These are phyloP conservation scores for Isotomurus palustris DNA, from an alignment of 2,888 invertebrate species.

Conservation along the genomic window DNA sequence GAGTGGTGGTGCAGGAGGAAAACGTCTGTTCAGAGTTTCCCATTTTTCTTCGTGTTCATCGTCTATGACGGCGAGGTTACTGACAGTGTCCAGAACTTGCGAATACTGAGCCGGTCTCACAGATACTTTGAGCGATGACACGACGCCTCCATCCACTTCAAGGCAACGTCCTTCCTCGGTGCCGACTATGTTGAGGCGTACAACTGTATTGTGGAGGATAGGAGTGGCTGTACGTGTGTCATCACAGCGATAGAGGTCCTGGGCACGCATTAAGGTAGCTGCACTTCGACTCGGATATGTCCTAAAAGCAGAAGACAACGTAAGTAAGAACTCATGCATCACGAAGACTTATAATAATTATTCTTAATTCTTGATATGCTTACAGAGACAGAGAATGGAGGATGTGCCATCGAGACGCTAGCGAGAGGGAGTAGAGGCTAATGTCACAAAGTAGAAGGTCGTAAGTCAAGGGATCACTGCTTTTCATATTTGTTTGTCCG, in stretches of 20 bases:
- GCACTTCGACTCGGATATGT: constrained; percentile 48
- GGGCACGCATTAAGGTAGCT: constrained; percentile 56
- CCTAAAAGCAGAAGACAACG: constrained; percentile 16
- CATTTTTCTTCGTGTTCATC: constrained; percentile 36
- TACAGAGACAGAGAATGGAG: constrained; percentile 42
- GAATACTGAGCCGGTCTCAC: constrained; percentile 83
- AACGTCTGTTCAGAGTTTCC: constrained; percentile 30
- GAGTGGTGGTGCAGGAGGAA: constrained; percentile 29
- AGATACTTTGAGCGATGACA: constrained; percentile 78
- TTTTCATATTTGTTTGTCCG: constrained; percentile 69
- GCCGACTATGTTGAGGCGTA: constrained; percentile 65
- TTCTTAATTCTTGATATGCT: constrained; percentile 4
- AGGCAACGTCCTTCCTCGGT: constrained; percentile 46
- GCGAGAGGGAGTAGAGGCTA: constrained; percentile 75
- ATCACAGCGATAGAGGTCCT: constrained; percentile 69
- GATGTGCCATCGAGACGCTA: constrained; percentile 50
- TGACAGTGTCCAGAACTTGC: constrained; percentile 72
- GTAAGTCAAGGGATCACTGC: constrained; percentile 53
- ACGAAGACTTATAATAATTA: not conserved
- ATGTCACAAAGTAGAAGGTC: constrained; percentile 75
- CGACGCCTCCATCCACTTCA: constrained; percentile 68
- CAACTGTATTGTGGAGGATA: constrained; percentile 81
- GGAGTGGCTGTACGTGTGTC: constrained; percentile 68
- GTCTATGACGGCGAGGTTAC: constrained; percentile 45
- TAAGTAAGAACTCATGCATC: not conserved